Percentiles rank a stretch among this genome's conserved stretches.
Evolutionary conservation across 30 jellyfish, hydroid and myxozoan species (phyloP).

Genomic region (Mastigias papua): DNA sequence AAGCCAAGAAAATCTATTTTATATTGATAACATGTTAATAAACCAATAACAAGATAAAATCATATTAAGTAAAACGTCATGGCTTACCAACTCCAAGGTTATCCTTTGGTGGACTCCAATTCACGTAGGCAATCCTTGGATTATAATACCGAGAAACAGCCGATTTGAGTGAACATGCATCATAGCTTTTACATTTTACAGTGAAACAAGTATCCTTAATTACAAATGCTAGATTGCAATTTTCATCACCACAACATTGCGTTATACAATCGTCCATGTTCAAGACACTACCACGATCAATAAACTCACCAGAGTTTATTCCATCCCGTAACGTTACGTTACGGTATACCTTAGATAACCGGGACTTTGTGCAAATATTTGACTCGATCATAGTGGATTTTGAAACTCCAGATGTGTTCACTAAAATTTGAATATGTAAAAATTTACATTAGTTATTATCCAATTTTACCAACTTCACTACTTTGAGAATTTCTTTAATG

Average conservation of each 20-base stretch:
- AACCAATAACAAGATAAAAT: not conserved
- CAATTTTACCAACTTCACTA: no score
- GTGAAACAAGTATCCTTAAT: slow-evolving; percentile 94
- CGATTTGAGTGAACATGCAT: slow-evolving; percentile 86
- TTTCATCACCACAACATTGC: slow-evolving; percentile 90
- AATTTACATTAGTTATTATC: no score
- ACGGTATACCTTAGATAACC: slow-evolving; percentile 79
- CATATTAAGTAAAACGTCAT: not conserved
- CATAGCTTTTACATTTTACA: slow-evolving; percentile 92
- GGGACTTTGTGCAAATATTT: slow-evolving; percentile 73
- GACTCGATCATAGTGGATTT: slow-evolving; percentile 68
- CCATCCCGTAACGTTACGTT: slow-evolving; percentile 96
- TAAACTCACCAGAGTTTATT: slow-evolving; percentile 93
- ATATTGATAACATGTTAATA: no score
- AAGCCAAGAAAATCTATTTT: no score
- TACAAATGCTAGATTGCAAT: slow-evolving; percentile 97
- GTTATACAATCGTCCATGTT: slow-evolving; percentile 85
- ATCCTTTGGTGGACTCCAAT: slow-evolving; percentile 98
- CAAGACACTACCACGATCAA: slow-evolving; percentile 90
- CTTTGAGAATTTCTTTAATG: no score
- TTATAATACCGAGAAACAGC: slow-evolving; percentile 89
- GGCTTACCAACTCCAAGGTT: slow-evolving; percentile 84
- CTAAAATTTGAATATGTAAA: not conserved
- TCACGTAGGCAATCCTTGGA: slow-evolving; percentile 90
- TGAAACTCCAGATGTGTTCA: slow-evolving; percentile 52